Evolutionary conservation across 2,797 vertebrate genomes (phyloP).

Genomic region (Coregonus ussuriensis): DNA sequence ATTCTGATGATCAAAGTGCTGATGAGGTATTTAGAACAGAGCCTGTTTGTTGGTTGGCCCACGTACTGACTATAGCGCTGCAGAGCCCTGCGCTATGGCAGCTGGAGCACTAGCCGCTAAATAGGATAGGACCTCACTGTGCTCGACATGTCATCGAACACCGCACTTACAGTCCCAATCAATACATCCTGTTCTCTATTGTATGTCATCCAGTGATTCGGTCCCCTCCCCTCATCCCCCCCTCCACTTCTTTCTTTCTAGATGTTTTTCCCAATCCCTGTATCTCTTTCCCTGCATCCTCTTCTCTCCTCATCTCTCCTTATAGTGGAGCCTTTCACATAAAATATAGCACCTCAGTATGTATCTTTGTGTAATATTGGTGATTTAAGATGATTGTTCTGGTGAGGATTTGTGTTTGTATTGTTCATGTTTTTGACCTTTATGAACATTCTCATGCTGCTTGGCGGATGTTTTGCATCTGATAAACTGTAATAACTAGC

Average conservation of each 20-base stretch:
- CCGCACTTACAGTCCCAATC: constrained; percentile 18
- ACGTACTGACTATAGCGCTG: background rate
- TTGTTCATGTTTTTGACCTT: background rate
- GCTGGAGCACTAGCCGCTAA: constrained; percentile 9
- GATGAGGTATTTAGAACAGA: background rate
- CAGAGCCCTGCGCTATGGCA: background rate
- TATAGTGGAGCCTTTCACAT: background rate
- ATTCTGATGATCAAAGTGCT: constrained; percentile 14
- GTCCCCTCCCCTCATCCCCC: background rate
- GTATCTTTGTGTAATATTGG: background rate
- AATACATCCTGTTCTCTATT: constrained; percentile 23
- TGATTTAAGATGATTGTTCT: background rate
- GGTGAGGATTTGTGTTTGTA: background rate
- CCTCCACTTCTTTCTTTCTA: background rate
- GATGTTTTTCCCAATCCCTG: background rate
- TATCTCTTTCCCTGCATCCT: background rate
- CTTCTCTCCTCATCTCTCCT: background rate
- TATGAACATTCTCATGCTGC: background rate
- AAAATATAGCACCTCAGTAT: background rate
- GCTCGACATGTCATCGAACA: constrained; percentile 23
- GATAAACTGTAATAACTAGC: background rate
- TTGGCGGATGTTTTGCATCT: background rate
- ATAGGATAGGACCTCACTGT: constrained; percentile 11
- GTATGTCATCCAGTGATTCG: constrained; percentile 18
- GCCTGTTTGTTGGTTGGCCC: background rate